Percentiles rank a stretch among this genome's conserved stretches.
phyloP scores from a whole-genome alignment of 2,113 vertebrate genomes.

The Oxyruncus cristatus region DNA sequence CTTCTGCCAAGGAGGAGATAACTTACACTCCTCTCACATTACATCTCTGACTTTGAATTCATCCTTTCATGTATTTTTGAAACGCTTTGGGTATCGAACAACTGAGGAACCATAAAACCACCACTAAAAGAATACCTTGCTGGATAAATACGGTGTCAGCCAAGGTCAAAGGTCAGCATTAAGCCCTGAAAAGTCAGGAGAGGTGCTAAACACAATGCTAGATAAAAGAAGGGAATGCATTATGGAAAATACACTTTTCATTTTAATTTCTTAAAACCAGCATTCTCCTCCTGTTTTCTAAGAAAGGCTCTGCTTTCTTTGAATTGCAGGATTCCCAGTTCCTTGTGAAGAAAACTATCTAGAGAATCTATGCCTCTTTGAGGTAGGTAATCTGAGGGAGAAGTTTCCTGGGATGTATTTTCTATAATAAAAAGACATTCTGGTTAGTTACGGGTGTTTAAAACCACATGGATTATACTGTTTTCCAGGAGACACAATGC shows the following conservation, averaged over 20 bases:
- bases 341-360: neutral
- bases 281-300: neutral
- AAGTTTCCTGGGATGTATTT: neutral
- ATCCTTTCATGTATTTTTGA: neutral
- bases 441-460: neutral
- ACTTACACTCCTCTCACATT: fast-evolving
- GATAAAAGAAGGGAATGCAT: neutral
- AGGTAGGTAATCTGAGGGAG: neutral
- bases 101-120: fast-evolving
- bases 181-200: neutral
- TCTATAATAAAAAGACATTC: neutral
- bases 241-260: neutral
- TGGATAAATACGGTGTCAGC: neutral
- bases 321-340: neutral
- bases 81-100: neutral
- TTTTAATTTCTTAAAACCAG: neutral
- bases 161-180: neutral
- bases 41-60: neutral
- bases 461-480: neutral
- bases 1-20: neutral
- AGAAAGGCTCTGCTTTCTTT: neutral
- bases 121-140: neutral
- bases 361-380: neutral
- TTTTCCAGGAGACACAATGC: neutral
- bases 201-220: neutral